Percentiles rank a stretch among this genome's conserved stretches.
These are phyloP conservation scores for Boulengeromyrus knoepffleri DNA, from an alignment of 2,113 vertebrate genomes.

Conservation along the genomic window DNA sequence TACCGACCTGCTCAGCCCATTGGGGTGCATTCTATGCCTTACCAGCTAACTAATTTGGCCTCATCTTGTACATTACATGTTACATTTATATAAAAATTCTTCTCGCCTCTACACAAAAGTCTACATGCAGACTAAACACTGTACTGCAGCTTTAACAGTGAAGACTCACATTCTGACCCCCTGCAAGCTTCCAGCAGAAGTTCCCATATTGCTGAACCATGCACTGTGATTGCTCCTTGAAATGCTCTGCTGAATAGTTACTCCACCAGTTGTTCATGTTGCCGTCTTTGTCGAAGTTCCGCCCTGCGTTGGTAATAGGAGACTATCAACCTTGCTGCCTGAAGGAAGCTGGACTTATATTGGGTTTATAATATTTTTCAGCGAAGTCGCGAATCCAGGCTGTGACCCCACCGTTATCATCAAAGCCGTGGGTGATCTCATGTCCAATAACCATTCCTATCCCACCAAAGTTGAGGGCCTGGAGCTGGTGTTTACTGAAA, in stretches of 20 bases:
- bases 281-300: constrained; percentile 90
- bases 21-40: not conserved
- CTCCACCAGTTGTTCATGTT: constrained; percentile 99
- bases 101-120: not conserved
- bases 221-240: constrained; percentile 82
- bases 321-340: not conserved
- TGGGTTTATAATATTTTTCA: not conserved
- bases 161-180: constrained; percentile 70
- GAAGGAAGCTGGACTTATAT: not conserved
- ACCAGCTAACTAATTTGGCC: not conserved
- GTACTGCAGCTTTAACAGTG: not conserved
- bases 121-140: not conserved
- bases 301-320: constrained; percentile 55
- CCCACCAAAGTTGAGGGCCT: constrained; percentile 89
- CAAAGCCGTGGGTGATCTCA: constrained; percentile 93
- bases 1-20: not conserved
- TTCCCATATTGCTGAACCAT: constrained; percentile 86
- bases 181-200: constrained; percentile 87
- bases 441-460: constrained; percentile 97
- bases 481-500: constrained; percentile 89
- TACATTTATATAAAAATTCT: not conserved
- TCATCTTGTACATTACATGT: not conserved
- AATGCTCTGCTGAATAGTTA: constrained; percentile 81
- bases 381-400: not conserved
- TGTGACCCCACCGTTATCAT: constrained; percentile 78